Evolutionary conservation across 2,113 vertebrate genomes (phyloP).

Genomic region (Erinaceus europaeus): DNA sequence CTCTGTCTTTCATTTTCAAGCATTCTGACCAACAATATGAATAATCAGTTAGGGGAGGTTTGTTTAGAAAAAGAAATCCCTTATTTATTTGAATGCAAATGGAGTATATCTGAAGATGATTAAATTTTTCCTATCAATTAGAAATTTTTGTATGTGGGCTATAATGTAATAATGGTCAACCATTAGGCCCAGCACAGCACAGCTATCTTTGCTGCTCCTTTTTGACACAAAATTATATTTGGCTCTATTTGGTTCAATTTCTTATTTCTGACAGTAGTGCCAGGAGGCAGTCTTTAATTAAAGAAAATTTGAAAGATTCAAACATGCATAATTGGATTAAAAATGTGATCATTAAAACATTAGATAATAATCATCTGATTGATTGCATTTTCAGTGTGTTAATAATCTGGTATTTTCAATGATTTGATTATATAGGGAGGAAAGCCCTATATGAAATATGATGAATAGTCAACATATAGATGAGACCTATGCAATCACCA

Average conservation of each 20-base stretch:
- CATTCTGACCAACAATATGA: constrained; percentile 85
- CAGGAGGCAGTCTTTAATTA: constrained; percentile 80
- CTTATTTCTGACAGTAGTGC: constrained; percentile 75
- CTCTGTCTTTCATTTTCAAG: constrained; percentile 86
- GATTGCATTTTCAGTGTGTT: constrained; percentile 70
- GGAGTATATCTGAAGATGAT: constrained; percentile 76
- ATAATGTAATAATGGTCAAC: constrained; percentile 72
- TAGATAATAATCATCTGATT: constrained; percentile 80
- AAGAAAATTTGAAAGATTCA: constrained; percentile 80
- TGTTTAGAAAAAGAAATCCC: constrained; percentile 83
- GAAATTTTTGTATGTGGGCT: constrained; percentile 73
- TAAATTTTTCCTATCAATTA: constrained; percentile 85
- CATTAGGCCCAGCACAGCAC: constrained; percentile 3
- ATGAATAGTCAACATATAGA: constrained; percentile 9
- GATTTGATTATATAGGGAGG: constrained; percentile 54
- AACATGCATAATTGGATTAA: constrained; percentile 82
- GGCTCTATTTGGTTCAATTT: constrained; percentile 71
- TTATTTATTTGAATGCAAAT: constrained; percentile 85
- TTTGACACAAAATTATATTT: constrained; percentile 75
- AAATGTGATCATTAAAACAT: constrained; percentile 81
- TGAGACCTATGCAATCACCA: not conserved
- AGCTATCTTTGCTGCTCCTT: constrained; percentile 28
- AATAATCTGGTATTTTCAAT: constrained; percentile 71
- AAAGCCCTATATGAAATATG: constrained; percentile 19
- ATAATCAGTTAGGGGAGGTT: constrained; percentile 83